Evolutionary conservation across 2,888 invertebrate genomes (phyloP).

Genomic region (Elmis aenea): DNA sequence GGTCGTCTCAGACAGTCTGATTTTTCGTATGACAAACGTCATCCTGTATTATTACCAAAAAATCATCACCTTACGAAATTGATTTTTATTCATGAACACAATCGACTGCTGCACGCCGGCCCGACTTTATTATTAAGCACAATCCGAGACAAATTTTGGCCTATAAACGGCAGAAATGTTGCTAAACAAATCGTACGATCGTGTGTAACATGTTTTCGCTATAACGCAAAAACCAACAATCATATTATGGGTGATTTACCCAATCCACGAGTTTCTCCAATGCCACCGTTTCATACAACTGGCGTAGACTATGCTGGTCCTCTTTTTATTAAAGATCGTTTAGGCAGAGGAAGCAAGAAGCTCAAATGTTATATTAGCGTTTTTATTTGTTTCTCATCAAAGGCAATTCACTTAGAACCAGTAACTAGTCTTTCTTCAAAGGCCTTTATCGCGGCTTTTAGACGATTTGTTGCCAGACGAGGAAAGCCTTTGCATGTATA

Average conservation of each 20-base stretch:
- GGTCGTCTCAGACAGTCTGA: conserved; percentile 15
- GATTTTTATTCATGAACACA: conserved; percentile 13
- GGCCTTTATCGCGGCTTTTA: conserved; percentile 23
- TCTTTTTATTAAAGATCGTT: conserved; percentile 17
- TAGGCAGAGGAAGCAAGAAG: conserved; percentile 16
- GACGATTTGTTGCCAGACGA: conserved; percentile 25
- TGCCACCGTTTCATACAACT: no score
- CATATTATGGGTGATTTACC: no score
- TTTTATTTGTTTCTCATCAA: conserved; percentile 25
- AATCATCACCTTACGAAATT: conserved; percentile 16
- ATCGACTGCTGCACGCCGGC: conserved; percentile 18
- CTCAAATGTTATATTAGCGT: conserved; percentile 21
- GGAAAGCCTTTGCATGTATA: conserved; percentile 23
- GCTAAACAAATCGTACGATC: no score
- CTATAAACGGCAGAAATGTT: no score
- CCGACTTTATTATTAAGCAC: conserved; percentile 14
- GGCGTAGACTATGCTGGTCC: conserved; percentile 28
- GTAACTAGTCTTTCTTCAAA: conserved; percentile 25
- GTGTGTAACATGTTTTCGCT: no score
- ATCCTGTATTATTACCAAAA: conserved; percentile 19
- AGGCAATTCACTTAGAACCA: conserved; percentile 30
- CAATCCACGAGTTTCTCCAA: no score
- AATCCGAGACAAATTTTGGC: conserved; percentile 25
- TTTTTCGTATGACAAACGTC: conserved; percentile 14
- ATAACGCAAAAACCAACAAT: no score